Conservation (phyloP, 2,888 invertebrate genomes). For the Urechis unicinctus region DNA sequence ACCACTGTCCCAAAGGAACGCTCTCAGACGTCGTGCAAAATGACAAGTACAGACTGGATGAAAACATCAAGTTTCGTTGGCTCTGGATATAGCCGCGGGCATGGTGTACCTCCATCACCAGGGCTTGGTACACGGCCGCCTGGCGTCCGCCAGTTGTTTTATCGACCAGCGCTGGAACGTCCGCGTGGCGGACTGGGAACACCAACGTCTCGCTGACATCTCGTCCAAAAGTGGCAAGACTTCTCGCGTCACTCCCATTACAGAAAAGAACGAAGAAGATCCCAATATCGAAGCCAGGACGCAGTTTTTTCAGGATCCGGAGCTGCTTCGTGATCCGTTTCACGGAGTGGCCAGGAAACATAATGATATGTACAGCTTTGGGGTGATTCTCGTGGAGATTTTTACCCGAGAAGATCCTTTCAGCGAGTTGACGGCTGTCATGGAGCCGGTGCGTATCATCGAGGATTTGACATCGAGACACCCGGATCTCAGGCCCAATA, state of each 20-base stretch:
- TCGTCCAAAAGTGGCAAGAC: neutral
- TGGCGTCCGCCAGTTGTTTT: conserved; percentile 31
- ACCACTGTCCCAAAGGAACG: conserved; percentile 33
- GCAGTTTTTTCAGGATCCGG: conserved; percentile 23
- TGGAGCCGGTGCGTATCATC: conserved; percentile 18
- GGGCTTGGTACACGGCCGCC: conserved; percentile 36
- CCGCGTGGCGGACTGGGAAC: conserved; percentile 41
- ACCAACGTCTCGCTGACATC: neutral
- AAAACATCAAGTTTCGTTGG: conserved; percentile 35
- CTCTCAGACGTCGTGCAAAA: conserved; percentile 35
- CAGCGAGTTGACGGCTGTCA: conserved; percentile 11
- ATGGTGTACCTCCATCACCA: conserved; percentile 38
- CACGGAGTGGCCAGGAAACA: neutral
- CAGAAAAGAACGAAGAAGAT: conserved; percentile 1
- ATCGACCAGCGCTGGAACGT: conserved; percentile 42
- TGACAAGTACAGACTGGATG: conserved; percentile 30
- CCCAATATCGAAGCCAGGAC: conserved; percentile 12
- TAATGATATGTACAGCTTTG: conserved; percentile 25
- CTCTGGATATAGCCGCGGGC: conserved; percentile 26
- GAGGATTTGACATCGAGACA: conserved; percentile 16
- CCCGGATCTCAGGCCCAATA: conserved; percentile 28
- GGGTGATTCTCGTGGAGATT: conserved; percentile 25
- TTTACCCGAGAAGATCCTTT: conserved; percentile 27
- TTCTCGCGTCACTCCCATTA: neutral
- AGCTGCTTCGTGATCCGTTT: conserved; percentile 8